phyloP scores from a whole-genome alignment of 2,888 invertebrate genomes.

The Rhagium mordax region DNA sequence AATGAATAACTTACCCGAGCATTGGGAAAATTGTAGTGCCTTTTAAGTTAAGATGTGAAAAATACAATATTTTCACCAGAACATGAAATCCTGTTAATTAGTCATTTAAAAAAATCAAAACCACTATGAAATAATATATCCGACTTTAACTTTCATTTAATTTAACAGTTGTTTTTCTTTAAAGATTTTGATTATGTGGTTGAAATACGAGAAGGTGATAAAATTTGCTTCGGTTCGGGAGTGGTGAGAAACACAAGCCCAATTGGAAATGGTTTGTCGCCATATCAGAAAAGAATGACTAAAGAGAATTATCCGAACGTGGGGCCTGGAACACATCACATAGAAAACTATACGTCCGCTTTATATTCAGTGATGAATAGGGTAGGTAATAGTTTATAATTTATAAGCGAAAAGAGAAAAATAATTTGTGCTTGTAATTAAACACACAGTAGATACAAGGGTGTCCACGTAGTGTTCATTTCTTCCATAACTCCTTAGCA shows the following conservation, averaged over 20 bases:
- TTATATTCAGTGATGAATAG: conserved; percentile 57
- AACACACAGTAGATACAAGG: no score
- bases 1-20: no score
- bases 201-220: conserved; percentile 58
- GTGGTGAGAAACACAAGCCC: conserved; percentile 57
- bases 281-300: conserved; percentile 57
- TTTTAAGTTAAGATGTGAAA: no score
- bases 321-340: conserved; percentile 58
- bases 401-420: no score
- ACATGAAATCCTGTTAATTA: no score
- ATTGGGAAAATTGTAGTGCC: no score
- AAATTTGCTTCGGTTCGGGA: conserved; percentile 64
- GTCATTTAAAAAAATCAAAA: no score
- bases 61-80: no score
- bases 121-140: no score
- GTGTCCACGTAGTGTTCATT: no score
- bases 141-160: neutral
- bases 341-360: conserved; percentile 56
- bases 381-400: conserved; percentile 55
- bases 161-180: neutral
- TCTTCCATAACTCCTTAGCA: no score
- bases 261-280: conserved; percentile 59
- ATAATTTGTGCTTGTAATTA: no score
- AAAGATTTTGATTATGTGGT: conserved; percentile 66
- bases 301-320: conserved; percentile 52